A percentile compares a stretch with the other conserved stretches of the same genome.
Conservation (phyloP, 2,888 invertebrate genomes). For the Drosophila subquinaria region DNA sequence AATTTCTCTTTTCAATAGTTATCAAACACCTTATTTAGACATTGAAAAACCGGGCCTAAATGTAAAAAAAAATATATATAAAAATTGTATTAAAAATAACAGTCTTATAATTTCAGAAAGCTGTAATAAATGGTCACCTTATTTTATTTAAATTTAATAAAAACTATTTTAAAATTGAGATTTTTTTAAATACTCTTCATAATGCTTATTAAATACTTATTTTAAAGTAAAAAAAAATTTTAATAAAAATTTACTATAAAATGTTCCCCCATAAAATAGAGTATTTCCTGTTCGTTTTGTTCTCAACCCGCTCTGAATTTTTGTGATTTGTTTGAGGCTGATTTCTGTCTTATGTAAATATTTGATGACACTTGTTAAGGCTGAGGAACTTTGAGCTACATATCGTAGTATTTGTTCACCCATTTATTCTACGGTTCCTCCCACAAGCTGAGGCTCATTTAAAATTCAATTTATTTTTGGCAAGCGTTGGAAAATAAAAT, state of each 20-base stretch:
- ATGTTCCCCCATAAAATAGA: background rate
- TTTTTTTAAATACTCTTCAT: background rate
- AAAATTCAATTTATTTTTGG: constrained; percentile 75
- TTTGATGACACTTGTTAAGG: constrained; percentile 59
- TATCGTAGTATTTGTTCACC: constrained; percentile 15
- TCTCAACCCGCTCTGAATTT: constrained; percentile 1
- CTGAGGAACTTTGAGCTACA: constrained; percentile 24
- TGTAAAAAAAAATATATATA: too few relatives aligned
- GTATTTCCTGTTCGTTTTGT: constrained; percentile 19
- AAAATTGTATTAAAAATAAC: too few relatives aligned
- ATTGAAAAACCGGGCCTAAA: too few relatives aligned
- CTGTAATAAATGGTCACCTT: too few relatives aligned
- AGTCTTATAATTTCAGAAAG: too few relatives aligned
- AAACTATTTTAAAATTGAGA: background rate
- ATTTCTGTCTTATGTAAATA: constrained; percentile 57
- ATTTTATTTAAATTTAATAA: too few relatives aligned
- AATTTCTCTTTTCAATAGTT: too few relatives aligned
- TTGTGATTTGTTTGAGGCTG: constrained; percentile 46
- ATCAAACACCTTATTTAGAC: too few relatives aligned
- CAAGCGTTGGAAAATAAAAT: constrained; percentile 34
- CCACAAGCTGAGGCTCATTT: constrained; percentile 46
- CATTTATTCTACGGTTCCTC: background rate
- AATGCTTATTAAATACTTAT: too few relatives aligned
- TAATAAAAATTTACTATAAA: background rate
- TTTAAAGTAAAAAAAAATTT: background rate